These are phyloP conservation scores for Dipodomys ordii DNA, from an alignment of 2,113 vertebrate species.

Conservation along the genomic window DNA sequence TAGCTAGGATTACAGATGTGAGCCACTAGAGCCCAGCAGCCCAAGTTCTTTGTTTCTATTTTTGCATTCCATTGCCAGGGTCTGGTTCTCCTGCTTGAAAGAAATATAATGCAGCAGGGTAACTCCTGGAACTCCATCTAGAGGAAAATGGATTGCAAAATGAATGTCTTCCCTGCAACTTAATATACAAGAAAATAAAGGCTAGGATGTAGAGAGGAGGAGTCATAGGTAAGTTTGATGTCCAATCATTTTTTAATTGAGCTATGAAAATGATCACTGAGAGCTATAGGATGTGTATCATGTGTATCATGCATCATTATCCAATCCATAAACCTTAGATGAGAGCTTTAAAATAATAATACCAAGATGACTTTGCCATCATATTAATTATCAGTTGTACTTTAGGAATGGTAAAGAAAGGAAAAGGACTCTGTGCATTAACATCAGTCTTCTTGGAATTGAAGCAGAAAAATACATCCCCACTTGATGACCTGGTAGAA, in stretches of 20 bases:
- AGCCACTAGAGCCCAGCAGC: too few species aligned
- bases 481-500: not conserved
- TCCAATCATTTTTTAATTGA: constrained; percentile 54
- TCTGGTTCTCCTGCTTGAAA: constrained; percentile 7
- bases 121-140: constrained; percentile 40
- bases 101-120: constrained; percentile 41
- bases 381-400: constrained; percentile 44
- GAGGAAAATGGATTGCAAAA: constrained; percentile 51
- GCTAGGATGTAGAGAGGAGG: constrained; percentile 14
- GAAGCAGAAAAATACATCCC: not conserved
- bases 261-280: constrained; percentile 46
- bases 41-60: not conserved
- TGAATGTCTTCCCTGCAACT: constrained; percentile 41
- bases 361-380: constrained; percentile 32
- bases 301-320: not conserved
- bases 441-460: not conserved
- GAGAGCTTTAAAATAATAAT: constrained; percentile 16
- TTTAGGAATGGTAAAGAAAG: not conserved
- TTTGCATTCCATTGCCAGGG: constrained; percentile 11
- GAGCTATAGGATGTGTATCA: not conserved
- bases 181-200: constrained; percentile 36
- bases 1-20: too few species aligned
- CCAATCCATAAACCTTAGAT: not conserved
- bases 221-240: constrained; percentile 28
- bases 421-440: not conserved